A percentile compares a stretch with the other conserved stretches of the same genome.
These are phyloP conservation scores for Pterocles orientalis DNA, from an alignment of 2,113 vertebrate genomes.

Conservation along the genomic window DNA sequence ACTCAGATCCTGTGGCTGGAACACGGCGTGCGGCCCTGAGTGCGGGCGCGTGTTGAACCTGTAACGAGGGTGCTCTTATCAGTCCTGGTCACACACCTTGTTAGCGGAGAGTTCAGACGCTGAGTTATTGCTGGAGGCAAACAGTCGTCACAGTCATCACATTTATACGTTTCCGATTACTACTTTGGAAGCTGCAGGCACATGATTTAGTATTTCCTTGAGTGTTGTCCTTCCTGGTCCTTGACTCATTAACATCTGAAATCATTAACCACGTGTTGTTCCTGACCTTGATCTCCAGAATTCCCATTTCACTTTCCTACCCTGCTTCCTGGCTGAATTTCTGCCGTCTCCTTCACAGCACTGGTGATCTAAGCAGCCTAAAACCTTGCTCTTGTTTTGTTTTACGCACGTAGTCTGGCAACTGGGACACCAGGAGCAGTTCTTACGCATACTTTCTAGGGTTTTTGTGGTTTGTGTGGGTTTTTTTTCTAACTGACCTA, in stretches of 20 bases:
- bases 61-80: background rate
- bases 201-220: background rate
- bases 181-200: background rate
- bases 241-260: background rate
- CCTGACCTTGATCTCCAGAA: background rate
- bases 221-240: background rate
- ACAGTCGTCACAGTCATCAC: accelerated
- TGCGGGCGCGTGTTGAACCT: background rate
- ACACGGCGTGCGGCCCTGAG: accelerated
- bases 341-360: background rate
- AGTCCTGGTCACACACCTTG: background rate
- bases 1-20: background rate
- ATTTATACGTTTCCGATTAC: background rate
- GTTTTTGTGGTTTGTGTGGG: accelerated
- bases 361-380: background rate
- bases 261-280: background rate
- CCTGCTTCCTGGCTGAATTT: background rate
- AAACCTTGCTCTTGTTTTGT: background rate
- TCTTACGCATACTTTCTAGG: background rate
- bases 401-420: background rate
- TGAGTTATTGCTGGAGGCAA: background rate
- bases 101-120: background rate
- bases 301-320: background rate
- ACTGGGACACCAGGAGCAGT: background rate
- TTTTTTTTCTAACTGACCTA: background rate